A percentile compares a stretch with the other conserved stretches of the same genome.
Conservation (phyloP, 2,797 vertebrate species). For the Scleropages formosus region DNA sequence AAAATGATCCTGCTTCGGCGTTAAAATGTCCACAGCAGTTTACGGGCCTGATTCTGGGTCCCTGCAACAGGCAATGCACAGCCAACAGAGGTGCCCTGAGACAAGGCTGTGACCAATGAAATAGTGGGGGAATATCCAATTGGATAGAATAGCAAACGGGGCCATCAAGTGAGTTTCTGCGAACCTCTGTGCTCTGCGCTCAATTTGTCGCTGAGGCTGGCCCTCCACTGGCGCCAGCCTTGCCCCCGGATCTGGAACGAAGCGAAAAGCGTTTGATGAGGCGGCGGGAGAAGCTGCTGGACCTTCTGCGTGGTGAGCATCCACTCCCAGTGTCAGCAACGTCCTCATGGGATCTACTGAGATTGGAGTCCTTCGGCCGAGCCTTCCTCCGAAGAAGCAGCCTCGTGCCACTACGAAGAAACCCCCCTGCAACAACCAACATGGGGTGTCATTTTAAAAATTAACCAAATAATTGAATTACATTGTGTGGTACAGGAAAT, state of each 20-base stretch:
- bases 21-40: too few relatives aligned
- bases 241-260: conserved; percentile 82
- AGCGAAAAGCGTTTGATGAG: conserved; percentile 97
- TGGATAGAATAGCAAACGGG: too few relatives aligned
- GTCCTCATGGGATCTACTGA: conserved; percentile 95
- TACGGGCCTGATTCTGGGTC: too few relatives aligned
- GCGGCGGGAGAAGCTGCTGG: conserved; percentile 87
- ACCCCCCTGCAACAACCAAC: conserved; percentile 75
- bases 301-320: conserved; percentile 76
- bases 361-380: conserved; percentile 81
- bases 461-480: not conserved
- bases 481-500: not conserved
- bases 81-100: too few relatives aligned
- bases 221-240: conserved; percentile 69
- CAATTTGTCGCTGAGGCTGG: conserved; percentile 72
- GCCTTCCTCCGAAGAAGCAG: conserved; percentile 83
- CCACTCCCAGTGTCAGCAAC: conserved; percentile 75
- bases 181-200: conserved; percentile 41
- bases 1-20: too few relatives aligned
- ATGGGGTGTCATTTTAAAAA: not conserved
- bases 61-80: too few relatives aligned
- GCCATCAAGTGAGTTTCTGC: too few relatives aligned
- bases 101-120: too few relatives aligned
- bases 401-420: conserved; percentile 90
- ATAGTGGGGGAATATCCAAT: too few relatives aligned